phyloP scores from a whole-genome alignment of 1,140 invertebrate genomes.

The Trachymyrmex septentrionalis region DNA sequence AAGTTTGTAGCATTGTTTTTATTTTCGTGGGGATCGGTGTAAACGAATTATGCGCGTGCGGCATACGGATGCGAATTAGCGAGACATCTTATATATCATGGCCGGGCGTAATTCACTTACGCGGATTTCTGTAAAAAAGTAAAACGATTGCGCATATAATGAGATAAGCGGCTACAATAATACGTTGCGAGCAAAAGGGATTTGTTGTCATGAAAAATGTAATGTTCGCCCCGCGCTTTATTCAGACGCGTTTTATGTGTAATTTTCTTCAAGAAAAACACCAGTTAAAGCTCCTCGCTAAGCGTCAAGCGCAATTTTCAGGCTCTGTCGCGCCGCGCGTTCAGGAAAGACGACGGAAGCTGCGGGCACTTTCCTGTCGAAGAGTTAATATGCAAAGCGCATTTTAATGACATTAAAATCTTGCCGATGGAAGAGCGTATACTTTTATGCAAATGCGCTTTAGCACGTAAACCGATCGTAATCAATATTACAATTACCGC shows the following conservation, averaged over 20 bases:
- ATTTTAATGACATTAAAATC: slow-evolving; percentile 65
- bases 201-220: slow-evolving; percentile 51
- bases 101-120: slow-evolving; percentile 41
- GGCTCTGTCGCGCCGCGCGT: slow-evolving; percentile 30
- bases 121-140: slow-evolving; percentile 36
- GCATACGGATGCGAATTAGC: slow-evolving; percentile 13
- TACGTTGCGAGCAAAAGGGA: neutral
- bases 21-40: neutral
- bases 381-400: slow-evolving; percentile 65
- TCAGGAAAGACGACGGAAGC: slow-evolving; percentile 21
- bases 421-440: slow-evolving; percentile 59
- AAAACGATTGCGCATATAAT: slow-evolving; percentile 37
- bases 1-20: slow-evolving; percentile 35
- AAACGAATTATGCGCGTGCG: slow-evolving; percentile 38
- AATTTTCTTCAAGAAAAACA: slow-evolving; percentile 62
- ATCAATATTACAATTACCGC: slow-evolving; percentile 44
- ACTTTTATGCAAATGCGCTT: slow-evolving; percentile 63
- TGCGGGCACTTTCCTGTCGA: slow-evolving; percentile 61
- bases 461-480: slow-evolving; percentile 55
- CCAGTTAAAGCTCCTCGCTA: slow-evolving; percentile 54
- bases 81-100: slow-evolving; percentile 43
- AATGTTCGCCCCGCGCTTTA: slow-evolving; percentile 44
- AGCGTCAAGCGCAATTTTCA: slow-evolving; percentile 57
- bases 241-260: slow-evolving; percentile 56
- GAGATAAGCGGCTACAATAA: slow-evolving; percentile 45